Evolutionary conservation across 2,113 vertebrate genomes (phyloP).

Genomic region (Leptobrachium leishanense): DNA sequence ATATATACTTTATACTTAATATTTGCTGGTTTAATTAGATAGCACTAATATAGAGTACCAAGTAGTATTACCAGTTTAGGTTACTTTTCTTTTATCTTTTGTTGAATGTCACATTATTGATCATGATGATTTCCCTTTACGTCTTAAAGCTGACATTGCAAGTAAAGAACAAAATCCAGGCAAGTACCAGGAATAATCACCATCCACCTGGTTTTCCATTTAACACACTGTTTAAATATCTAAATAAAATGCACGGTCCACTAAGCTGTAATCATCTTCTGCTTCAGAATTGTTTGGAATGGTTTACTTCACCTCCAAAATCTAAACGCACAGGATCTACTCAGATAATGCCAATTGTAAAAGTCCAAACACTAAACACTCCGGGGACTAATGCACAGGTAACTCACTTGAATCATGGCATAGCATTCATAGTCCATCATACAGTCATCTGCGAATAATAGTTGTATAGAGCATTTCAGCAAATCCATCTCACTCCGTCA

Average conservation of each 20-base stretch:
- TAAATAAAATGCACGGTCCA: background rate
- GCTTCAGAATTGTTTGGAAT: slow-evolving; percentile 46
- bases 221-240: background rate
- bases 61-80: too few relatives aligned
- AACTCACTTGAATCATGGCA: background rate
- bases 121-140: background rate
- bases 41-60: too few relatives aligned
- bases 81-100: background rate
- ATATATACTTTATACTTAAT: too few relatives aligned
- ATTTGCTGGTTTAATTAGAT: too few relatives aligned
- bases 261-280: slow-evolving; percentile 40
- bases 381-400: slow-evolving; percentile 43
- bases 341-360: slow-evolving; percentile 46
- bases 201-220: background rate
- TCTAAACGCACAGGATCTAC: slow-evolving; percentile 48
- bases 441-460: background rate
- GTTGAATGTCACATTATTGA: background rate
- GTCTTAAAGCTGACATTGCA: background rate
- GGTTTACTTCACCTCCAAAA: slow-evolving; percentile 47
- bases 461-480: background rate
- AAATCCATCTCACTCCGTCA: background rate
- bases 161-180: background rate
- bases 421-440: slow-evolving; percentile 23
- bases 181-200: background rate
- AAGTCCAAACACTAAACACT: slow-evolving; percentile 47